A percentile compares a stretch with the other conserved stretches of the same genome.
These are phyloP conservation scores for Bradypus variegatus DNA, from an alignment of 2,797 vertebrate species.

Conservation along the genomic window DNA sequence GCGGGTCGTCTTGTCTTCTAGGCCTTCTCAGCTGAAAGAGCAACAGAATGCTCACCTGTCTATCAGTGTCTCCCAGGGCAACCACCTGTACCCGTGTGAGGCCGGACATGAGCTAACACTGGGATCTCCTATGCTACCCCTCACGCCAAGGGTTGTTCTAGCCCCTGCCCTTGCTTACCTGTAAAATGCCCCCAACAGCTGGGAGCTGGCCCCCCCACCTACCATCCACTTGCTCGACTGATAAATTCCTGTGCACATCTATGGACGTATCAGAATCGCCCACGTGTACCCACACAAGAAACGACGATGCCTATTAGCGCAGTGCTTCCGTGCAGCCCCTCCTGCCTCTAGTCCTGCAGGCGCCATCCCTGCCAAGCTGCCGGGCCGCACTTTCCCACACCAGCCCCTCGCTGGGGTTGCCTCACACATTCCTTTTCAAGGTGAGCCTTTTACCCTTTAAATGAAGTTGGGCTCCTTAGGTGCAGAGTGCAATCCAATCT, in stretches of 20 bases:
- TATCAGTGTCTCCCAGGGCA: too few relatives aligned
- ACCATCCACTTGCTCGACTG: too few relatives aligned
- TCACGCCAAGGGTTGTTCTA: accelerated
- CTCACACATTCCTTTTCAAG: too few relatives aligned
- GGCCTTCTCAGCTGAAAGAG: not conserved
- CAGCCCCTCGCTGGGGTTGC: not conserved
- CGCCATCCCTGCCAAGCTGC: not conserved
- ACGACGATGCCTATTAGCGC: accelerated
- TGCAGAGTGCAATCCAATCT: not conserved
- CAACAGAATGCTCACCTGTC: not conserved
- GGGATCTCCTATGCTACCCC: not conserved
- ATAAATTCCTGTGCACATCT: not conserved
- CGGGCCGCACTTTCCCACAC: not conserved
- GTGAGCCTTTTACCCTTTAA: too few relatives aligned
- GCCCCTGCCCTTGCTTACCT: too few relatives aligned
- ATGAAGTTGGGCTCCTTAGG: too few relatives aligned
- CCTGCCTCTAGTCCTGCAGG: accelerated
- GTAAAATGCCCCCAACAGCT: not conserved
- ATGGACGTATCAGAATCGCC: accelerated
- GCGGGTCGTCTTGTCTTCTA: not conserved
- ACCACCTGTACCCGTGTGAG: accelerated
- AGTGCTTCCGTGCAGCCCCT: not conserved
- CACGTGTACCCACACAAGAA: accelerated
- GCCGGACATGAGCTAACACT: accelerated
- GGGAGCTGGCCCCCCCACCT: not conserved